Conservation (phyloP, 2,113 vertebrate species). For the Antidorcas marsupialis region DNA sequence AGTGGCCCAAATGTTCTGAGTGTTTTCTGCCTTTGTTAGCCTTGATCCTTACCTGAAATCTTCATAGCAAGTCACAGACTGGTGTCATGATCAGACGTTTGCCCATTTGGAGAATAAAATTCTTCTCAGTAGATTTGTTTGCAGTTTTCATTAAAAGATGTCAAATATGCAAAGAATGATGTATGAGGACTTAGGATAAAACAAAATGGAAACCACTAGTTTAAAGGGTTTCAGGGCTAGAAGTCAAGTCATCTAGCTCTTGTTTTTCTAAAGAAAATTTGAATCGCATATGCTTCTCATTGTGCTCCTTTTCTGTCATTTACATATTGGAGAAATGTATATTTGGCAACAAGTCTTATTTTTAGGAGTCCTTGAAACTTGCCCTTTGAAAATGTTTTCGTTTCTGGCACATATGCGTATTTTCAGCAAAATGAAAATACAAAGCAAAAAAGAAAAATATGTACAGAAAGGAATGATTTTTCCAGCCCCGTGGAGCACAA, state of each 20-base stretch:
- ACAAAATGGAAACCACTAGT: not conserved
- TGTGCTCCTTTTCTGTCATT: not conserved
- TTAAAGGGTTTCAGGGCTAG: not conserved
- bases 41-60: constrained; percentile 16
- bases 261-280: constrained; percentile 6
- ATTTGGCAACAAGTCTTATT: constrained; percentile 54
- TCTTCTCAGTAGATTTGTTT: not conserved
- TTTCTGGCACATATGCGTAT: constrained; percentile 62
- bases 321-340: constrained; percentile 17
- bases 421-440: constrained; percentile 58
- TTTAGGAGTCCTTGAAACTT: constrained; percentile 73
- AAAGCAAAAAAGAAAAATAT: constrained; percentile 55
- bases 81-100: not conserved
- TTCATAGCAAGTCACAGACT: not conserved
- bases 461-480: constrained; percentile 47
- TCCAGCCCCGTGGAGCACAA: constrained; percentile 39
- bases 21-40: not conserved
- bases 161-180: not conserved
- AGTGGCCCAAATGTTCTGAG: not conserved
- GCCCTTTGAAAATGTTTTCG: constrained; percentile 74
- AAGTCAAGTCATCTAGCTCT: not conserved
- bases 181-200: not conserved
- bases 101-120: constrained; percentile 1
- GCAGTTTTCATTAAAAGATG: constrained; percentile 15
- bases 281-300: constrained; percentile 39